These are phyloP conservation scores for Seison nebaliae DNA, from an alignment of 1,140 invertebrate genomes.

Conservation along the genomic window DNA sequence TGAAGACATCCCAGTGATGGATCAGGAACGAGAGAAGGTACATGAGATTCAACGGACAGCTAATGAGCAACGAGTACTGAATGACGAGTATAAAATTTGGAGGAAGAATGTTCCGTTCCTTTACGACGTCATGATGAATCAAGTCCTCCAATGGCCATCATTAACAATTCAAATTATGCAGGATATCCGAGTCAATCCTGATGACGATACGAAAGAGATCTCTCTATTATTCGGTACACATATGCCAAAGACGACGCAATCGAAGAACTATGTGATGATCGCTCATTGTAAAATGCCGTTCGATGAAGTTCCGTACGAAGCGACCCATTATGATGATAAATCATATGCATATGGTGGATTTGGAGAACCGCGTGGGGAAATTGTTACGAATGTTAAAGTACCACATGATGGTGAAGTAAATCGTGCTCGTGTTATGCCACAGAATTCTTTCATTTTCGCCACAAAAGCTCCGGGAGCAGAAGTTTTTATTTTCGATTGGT, in stretches of 20 bases:
- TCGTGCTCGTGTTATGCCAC: slow-evolving; percentile 8
- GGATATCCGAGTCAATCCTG: neutral
- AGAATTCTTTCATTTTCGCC: neutral
- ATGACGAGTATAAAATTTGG: slow-evolving; percentile 1
- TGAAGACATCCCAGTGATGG: no score
- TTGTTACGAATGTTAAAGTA: neutral
- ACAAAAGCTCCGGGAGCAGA: slow-evolving; percentile 1
- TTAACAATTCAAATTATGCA: neutral
- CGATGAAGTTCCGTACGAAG: neutral
- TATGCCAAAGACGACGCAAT: neutral
- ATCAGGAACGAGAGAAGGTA: no score
- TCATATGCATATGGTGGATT: neutral
- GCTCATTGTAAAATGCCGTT: neutral
- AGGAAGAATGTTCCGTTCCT: neutral
- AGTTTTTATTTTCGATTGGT: neutral
- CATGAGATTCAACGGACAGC: no score
- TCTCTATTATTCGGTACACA: neutral
- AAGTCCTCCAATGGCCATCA: neutral
- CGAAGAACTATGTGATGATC: neutral
- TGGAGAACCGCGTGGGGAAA: neutral
- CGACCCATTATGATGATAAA: neutral
- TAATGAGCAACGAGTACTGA: neutral
- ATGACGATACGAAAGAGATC: neutral
- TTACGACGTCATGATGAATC: neutral
- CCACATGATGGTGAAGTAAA: neutral